Evolutionary conservation across 2,797 vertebrate species (phyloP), one percentile per base, ranked within the genome.

Genomic region (Acrossocheilus fasciatus): DNA sequence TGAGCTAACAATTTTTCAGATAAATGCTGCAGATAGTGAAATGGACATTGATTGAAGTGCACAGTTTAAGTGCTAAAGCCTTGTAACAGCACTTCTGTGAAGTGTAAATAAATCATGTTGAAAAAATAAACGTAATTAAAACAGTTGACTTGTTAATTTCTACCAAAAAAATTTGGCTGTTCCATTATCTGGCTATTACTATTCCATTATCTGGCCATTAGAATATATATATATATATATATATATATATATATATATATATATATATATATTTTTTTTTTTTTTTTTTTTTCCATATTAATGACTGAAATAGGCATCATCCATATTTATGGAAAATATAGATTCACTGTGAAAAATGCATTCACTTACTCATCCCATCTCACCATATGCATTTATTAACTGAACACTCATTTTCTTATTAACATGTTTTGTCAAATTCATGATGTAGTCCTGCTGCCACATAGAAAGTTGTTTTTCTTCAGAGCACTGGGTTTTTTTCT

Each of bases 391-490:
- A 69, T 81, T 64, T 66, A 66, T 68, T 50, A 59, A n/a, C 34
- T 6, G 5, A 81, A 81, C 62, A 23, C 6, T 8, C 4, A 70
- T 70, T 47, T 73, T 70, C 26, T 34, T 72, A 78, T 52, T 73
- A 79, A 39, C 45, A 82, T 77, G 20, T 39, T 52, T 74, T 79
- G n/a, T 54, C 34, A 82, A 54, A 68, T 66, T 50, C 39, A 54
- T 70, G 23, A 26, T 43, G 34, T 54, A 74, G 20, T 80, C 54
- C 75, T 79, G 36, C 43, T 34, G 45, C 43, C 68, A 69, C 66
- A 20, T 59, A 17, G 75, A 84, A 83, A 47, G 82, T 84, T 73
- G 43, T 74, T 87, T 82, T 80, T 74, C 43, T 84, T 84, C 68
- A 64, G 68, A 41, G 82, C 62, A 57, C 54, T 87, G 66, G 75